Evolutionary conservation across 2,113 vertebrate species (phyloP).

Genomic region (Sciurus niger): DNA sequence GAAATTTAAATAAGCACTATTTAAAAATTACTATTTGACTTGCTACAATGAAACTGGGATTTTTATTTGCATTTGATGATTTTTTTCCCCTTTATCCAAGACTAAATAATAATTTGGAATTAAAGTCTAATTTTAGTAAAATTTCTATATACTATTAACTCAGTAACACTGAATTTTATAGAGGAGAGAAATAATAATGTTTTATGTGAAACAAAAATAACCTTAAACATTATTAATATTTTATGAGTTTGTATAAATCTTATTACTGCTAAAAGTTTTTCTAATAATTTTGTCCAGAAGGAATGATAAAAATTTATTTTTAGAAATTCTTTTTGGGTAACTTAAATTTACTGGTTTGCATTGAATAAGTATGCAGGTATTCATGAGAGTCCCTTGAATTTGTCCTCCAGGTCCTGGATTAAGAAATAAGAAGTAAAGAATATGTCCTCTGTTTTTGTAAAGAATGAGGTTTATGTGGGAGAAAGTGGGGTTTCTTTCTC

Average conservation of each 20-base stretch:
- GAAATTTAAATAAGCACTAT: constrained; percentile 33
- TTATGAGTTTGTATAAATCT: constrained; percentile 63
- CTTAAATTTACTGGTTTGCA: constrained; percentile 9
- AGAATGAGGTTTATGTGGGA: not conserved
- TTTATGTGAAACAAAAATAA: constrained; percentile 68
- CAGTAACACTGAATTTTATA: constrained; percentile 42
- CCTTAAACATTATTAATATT: constrained; percentile 47
- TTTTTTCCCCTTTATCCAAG: not conserved
- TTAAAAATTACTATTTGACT: not conserved
- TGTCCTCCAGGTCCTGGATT: not conserved
- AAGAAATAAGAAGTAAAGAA: constrained; percentile 6
- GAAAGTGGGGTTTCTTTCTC: not conserved
- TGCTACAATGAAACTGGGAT: not conserved
- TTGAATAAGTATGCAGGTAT: constrained; percentile 20
- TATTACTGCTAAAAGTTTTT: constrained; percentile 24
- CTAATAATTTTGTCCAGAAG: constrained; percentile 47
- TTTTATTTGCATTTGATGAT: not conserved
- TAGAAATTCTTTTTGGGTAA: constrained; percentile 4
- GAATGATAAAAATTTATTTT: constrained; percentile 55
- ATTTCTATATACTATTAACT: constrained; percentile 36
- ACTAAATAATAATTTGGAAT: constrained; percentile 51
- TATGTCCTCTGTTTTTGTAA: constrained; percentile 37
- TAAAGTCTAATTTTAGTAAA: constrained; percentile 61
- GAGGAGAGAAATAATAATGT: constrained; percentile 15
- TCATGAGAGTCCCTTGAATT: not conserved